These are phyloP conservation scores for Anolis apletophallus DNA, from an alignment of 2,797 vertebrate genomes.

Conservation along the genomic window DNA sequence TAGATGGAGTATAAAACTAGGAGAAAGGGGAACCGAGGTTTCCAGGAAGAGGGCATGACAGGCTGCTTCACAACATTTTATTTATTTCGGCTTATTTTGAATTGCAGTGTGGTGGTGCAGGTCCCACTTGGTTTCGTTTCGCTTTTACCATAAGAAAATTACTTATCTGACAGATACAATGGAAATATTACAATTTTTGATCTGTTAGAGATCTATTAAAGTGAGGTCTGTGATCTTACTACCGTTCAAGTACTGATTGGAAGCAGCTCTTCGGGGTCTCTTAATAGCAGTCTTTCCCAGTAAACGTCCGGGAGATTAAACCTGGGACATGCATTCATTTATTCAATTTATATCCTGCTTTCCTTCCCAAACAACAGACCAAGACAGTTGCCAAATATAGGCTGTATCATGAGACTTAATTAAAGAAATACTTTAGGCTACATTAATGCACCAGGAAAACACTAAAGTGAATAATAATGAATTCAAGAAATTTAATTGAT, in stretches of 20 bases:
- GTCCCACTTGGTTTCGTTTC: not conserved
- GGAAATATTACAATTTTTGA: not conserved
- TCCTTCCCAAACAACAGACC: too few relatives aligned
- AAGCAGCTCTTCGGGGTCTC: not conserved
- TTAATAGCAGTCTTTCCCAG: not conserved
- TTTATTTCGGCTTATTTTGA: too few relatives aligned
- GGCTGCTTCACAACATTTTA: not conserved
- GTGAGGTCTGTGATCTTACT: not conserved
- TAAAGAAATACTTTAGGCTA: not conserved
- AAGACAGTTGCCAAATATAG: not conserved
- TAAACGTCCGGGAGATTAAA: not conserved
- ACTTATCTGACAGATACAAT: not conserved
- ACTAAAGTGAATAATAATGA: not conserved
- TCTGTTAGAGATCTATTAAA: not conserved
- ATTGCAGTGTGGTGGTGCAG: not conserved
- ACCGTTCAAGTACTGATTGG: not conserved
- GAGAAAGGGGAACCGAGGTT: not conserved
- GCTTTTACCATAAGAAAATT: not conserved
- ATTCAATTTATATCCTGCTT: too few relatives aligned
- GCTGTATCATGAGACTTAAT: not conserved
- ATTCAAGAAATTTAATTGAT: not conserved
- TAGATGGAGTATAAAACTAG: not conserved
- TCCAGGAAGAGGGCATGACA: not conserved
- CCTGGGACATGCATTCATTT: not conserved
- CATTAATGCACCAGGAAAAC: not conserved